phyloP scores from a whole-genome alignment of 2,113 vertebrate genomes.

The Otolemur garnettii region DNA sequence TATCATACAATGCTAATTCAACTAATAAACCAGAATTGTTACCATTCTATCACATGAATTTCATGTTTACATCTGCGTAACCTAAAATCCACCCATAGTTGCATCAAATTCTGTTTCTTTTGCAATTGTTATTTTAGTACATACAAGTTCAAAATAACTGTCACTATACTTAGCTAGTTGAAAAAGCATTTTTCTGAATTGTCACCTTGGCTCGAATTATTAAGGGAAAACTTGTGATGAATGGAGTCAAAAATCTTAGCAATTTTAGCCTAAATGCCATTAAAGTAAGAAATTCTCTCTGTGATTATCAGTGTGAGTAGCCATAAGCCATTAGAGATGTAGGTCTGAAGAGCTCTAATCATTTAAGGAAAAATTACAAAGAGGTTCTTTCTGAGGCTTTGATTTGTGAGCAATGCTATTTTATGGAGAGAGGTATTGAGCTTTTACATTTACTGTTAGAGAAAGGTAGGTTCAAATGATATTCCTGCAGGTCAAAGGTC shows the following conservation, averaged over 20 bases:
- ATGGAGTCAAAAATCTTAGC: neutral
- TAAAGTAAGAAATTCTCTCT: conserved; percentile 33
- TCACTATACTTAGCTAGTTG: neutral
- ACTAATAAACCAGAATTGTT: neutral
- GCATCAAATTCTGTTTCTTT: neutral
- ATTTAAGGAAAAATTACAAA: conserved; percentile 12
- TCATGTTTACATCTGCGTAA: neutral
- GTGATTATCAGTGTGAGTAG: neutral
- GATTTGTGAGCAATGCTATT: conserved; percentile 65
- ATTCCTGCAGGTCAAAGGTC: conserved; percentile 31
- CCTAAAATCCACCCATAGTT: neutral
- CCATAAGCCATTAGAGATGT: neutral
- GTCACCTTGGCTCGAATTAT: conserved; percentile 25
- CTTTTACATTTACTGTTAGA: neutral
- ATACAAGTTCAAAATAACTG: neutral
- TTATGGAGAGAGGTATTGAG: conserved; percentile 17
- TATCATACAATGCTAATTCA: neutral
- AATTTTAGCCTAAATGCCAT: neutral
- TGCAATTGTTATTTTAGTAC: neutral
- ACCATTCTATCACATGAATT: neutral
- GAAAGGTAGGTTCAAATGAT: conserved; percentile 68
- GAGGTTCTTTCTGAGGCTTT: conserved; percentile 7
- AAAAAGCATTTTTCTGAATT: conserved; percentile 40
- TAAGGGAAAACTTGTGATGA: neutral
- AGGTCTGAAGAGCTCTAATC: conserved; percentile 18